Conservation (phyloP, 2,797 vertebrate species). For the Buceros bicornis region DNA sequence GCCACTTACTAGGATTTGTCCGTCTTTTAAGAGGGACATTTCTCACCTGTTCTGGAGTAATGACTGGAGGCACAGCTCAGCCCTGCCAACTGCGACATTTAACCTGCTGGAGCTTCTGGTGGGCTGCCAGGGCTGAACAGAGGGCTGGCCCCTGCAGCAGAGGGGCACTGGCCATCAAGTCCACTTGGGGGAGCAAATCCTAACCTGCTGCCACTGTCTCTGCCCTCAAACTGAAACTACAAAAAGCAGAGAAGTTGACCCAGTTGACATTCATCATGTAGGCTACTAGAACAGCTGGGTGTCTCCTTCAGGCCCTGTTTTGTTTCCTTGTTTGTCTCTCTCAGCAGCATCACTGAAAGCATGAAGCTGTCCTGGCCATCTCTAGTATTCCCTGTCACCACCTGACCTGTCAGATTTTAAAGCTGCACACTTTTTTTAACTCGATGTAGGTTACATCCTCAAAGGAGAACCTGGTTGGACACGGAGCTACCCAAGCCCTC, state of each 20-base stretch:
- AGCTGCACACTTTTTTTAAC: neutral
- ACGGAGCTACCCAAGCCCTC: neutral
- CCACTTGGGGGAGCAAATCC: neutral
- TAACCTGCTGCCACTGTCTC: neutral
- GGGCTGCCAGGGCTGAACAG: neutral
- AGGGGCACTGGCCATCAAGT: neutral
- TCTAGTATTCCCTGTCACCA: neutral
- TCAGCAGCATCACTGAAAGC: neutral
- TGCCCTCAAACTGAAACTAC: neutral
- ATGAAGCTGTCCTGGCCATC: neutral
- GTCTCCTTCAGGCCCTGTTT: neutral
- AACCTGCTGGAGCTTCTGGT: accelerated
- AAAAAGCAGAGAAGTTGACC: neutral
- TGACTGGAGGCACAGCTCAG: neutral
- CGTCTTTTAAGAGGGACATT: neutral
- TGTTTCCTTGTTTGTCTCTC: neutral
- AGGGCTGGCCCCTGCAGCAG: neutral
- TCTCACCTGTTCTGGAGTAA: neutral
- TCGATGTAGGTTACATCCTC: neutral
- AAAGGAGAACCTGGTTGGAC: neutral
- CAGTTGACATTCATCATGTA: neutral
- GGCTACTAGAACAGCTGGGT: neutral
- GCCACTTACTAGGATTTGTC: neutral
- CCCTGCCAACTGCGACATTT: accelerated
- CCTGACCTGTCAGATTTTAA: neutral